A percentile compares a stretch with the other conserved stretches of the same genome.
These are phyloP conservation scores for Anthopleura xanthogrammica DNA, from an alignment of 92 coral and sea anemone species.

Conservation along the genomic window DNA sequence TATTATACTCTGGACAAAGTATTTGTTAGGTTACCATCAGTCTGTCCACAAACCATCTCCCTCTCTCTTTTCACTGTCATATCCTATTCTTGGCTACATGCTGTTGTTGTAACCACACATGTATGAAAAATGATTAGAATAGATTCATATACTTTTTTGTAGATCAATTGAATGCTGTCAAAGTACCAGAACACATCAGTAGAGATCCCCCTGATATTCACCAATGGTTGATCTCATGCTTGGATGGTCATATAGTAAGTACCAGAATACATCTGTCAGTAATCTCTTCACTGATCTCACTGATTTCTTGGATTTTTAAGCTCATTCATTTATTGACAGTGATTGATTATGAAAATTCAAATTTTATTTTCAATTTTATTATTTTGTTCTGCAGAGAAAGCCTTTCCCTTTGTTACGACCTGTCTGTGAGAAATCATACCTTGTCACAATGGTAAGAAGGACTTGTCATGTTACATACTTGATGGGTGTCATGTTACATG, in stretches of 20 bases:
- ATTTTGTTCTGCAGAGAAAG: slow-evolving; percentile 23
- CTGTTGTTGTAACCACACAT: too few species aligned
- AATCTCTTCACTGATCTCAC: background rate
- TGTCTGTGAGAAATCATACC: slow-evolving; percentile 38
- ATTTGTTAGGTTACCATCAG: background rate
- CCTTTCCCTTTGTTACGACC: slow-evolving; percentile 48
- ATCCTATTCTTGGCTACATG: too few species aligned
- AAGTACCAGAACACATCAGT: slow-evolving; percentile 39
- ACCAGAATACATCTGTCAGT: background rate
- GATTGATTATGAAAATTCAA: background rate
- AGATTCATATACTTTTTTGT: background rate
- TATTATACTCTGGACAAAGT: background rate
- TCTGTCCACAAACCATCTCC: background rate
- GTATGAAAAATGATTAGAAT: too few species aligned
- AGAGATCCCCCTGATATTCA: slow-evolving; percentile 67
- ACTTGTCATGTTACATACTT: too few species aligned
- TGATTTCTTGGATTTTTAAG: too few species aligned
- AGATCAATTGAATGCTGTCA: slow-evolving; percentile 32
- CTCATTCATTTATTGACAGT: too few species aligned
- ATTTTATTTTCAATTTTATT: background rate
- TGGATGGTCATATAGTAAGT: slow-evolving; percentile 60
- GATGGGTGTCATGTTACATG: background rate
- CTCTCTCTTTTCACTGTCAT: too few species aligned
- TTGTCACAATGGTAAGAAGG: slow-evolving; percentile 46
- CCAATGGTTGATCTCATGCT: slow-evolving; percentile 56